Evolutionary conservation across 2,888 invertebrate genomes (phyloP).

Genomic region (Leptopterna dolabrata): DNA sequence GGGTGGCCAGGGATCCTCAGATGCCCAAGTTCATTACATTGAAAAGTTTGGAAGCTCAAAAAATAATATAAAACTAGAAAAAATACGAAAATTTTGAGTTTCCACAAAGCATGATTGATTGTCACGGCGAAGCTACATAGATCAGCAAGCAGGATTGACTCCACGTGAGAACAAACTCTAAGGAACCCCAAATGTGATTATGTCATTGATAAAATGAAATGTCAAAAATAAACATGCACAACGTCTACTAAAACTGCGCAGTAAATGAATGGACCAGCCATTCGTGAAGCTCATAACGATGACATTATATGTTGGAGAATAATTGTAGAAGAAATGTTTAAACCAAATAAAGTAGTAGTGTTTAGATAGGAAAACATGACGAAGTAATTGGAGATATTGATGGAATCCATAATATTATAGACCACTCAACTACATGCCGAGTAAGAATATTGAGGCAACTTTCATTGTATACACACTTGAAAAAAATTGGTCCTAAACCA

Average conservation of each 20-base stretch:
- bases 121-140: too few relatives aligned
- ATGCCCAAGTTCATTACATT: too few relatives aligned
- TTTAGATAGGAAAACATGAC: background rate
- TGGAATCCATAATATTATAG: background rate
- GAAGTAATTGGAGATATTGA: background rate
- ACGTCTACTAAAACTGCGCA: background rate
- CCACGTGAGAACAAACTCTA: background rate
- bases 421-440: conserved; percentile 32
- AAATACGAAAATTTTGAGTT: too few relatives aligned
- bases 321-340: background rate
- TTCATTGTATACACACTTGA: conserved; percentile 38
- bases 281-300: background rate
- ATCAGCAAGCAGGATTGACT: too few relatives aligned
- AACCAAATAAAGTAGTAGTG: background rate
- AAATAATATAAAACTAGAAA: too few relatives aligned
- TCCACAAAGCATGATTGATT: too few relatives aligned
- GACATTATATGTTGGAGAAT: background rate
- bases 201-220: background rate
- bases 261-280: background rate
- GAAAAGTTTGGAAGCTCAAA: too few relatives aligned
- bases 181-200: background rate
- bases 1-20: too few relatives aligned
- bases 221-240: background rate
- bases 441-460: conserved; percentile 6
- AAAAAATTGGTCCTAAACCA: conserved; percentile 51